Conservation (phyloP, 2,113 vertebrate species). For the Mobula birostris region DNA sequence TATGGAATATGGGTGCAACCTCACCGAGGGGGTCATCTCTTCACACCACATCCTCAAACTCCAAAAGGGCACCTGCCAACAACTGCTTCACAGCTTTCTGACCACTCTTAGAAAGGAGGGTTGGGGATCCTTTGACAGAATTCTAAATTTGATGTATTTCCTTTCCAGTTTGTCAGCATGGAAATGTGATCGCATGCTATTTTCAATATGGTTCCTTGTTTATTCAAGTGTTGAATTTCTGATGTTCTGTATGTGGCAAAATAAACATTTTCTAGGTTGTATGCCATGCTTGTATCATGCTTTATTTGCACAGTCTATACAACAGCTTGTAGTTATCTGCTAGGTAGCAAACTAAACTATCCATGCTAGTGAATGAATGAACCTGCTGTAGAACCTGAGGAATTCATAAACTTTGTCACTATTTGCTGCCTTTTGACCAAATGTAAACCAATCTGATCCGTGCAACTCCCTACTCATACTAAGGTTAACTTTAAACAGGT, state of each 20-base stretch:
- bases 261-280: conserved; percentile 30
- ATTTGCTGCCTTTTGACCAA: too few relatives aligned
- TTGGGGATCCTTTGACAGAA: not conserved
- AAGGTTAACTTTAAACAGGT: too few relatives aligned
- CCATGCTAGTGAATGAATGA: too few relatives aligned
- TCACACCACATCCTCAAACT: too few relatives aligned
- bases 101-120: not conserved
- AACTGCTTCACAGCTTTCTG: not conserved
- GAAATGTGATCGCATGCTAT: conserved; percentile 23
- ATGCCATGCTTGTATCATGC: not conserved
- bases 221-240: conserved; percentile 15
- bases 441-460: too few relatives aligned
- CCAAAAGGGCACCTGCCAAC: not conserved
- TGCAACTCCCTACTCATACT: too few relatives aligned
- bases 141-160: not conserved
- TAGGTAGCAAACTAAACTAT: too few relatives aligned
- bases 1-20: not conserved
- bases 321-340: too few relatives aligned
- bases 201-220: conserved; percentile 27
- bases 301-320: not conserved
- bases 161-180: not conserved
- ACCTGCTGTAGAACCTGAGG: too few relatives aligned
- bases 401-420: too few relatives aligned
- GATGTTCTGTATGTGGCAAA: conserved; percentile 22
- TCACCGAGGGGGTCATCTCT: not conserved